phyloP scores from a whole-genome alignment of 2,797 vertebrate species.

The Harpagifer antarcticus region DNA sequence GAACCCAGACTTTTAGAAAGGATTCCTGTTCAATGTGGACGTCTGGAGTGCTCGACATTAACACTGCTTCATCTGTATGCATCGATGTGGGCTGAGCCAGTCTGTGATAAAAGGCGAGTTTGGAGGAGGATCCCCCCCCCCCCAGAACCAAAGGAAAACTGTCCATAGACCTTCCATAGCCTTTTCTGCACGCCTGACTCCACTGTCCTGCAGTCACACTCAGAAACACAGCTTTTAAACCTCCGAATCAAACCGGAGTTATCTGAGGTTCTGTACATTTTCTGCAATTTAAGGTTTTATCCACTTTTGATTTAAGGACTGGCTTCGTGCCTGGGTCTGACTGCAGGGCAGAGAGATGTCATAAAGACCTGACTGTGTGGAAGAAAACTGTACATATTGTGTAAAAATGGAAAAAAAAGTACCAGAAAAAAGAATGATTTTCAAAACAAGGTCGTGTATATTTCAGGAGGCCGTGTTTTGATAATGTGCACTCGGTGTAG shows the following conservation, averaged over 20 bases:
- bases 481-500: slow-evolving; percentile 97
- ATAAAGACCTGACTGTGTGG: slow-evolving; percentile 90
- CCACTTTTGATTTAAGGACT: slow-evolving; percentile 34
- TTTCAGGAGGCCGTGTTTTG: slow-evolving; percentile 92
- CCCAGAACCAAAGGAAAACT: slow-evolving; percentile 81
- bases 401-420: slow-evolving; percentile 77
- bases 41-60: slow-evolving; percentile 61
- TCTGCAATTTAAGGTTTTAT: not conserved
- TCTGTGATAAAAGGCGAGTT: slow-evolving; percentile 61
- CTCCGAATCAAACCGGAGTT: slow-evolving; percentile 22
- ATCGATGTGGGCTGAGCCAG: slow-evolving; percentile 65
- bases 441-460: slow-evolving; percentile 95
- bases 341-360: slow-evolving; percentile 66
- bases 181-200: slow-evolving; percentile 71
- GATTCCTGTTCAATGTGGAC: slow-evolving; percentile 57
- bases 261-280: slow-evolving; percentile 18
- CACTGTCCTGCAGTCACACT: slow-evolving; percentile 60
- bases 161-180: slow-evolving; percentile 80
- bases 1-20: slow-evolving; percentile 49
- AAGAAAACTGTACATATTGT: slow-evolving; percentile 94
- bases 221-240: slow-evolving; percentile 23
- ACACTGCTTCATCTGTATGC: slow-evolving; percentile 70
- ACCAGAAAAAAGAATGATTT: slow-evolving; percentile 82
- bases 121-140: slow-evolving; percentile 19
- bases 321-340: slow-evolving; percentile 53